Evolutionary conservation across 1,140 invertebrate species (phyloP), one percentile per base, ranked within the genome.

Genomic region (Atta colombica): DNA sequence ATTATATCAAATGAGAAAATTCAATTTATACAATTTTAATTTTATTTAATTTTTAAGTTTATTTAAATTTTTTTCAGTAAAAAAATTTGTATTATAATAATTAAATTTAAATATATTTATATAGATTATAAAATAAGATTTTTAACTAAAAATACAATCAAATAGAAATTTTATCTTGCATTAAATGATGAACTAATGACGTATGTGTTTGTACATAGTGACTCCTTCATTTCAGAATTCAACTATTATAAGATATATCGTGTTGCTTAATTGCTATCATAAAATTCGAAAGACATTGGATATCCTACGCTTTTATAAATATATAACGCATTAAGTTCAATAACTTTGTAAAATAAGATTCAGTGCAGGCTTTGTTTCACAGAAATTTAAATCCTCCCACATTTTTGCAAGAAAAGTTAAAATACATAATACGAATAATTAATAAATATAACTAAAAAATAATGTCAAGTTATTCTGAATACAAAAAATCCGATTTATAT

Each of bases 111-210:
- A 65, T 65, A 18, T 5, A 65, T 65, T 65, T 65, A 18, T 31
- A 28, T 16, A 31, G 31, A 16, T 5, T 7, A 0, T 18, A 31
- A 35, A 35, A 66, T 66, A n/a, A 66, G 8, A 66, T 66, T 35
- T 35, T 65, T 35, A 35, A 65, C 31, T 35, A 63, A 63, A 31
- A 0, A 63, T 58, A 58, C 55, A 10, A 58, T 21, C 7, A n/a
- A 74, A 35, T 51, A 72, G 87, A 69, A 88, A 60, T 74, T 89
- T 78, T 69, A 75, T 84, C 82, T 90, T 89, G 71, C 49, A 66
- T 85, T 75, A 74, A 58, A 90, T 89, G 86, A 90, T 87, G 65
- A 82, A 91, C 90, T 93, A 91, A 89, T 93, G 92, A 93, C 92
- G 93, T 94, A 94, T 93, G 3, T 35, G 49, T 14, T 65, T 18